These are phyloP conservation scores for Beroe ovata DNA, from an alignment of 37 sponge, comb jelly and placozoan species.

Conservation along the genomic window DNA sequence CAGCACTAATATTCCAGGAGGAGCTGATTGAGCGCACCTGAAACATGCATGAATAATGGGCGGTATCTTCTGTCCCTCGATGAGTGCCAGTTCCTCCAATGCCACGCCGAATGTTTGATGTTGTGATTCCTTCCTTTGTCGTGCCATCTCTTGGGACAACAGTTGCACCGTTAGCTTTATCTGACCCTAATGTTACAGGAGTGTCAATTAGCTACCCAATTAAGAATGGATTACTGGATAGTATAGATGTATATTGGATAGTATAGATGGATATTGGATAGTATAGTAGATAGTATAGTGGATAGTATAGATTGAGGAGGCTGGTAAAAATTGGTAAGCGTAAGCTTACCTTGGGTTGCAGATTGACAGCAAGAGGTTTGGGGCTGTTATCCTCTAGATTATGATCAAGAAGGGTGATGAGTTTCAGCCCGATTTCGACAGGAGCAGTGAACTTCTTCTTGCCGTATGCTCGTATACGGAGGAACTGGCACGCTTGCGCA, in stretches of 20 bases:
- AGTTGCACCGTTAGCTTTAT: slow-evolving; percentile 49
- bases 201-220: no score
- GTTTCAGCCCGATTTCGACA: slow-evolving; percentile 7
- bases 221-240: no score
- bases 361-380: slow-evolving; percentile 24
- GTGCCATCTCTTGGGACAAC: slow-evolving; percentile 15
- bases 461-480: slow-evolving; percentile 6
- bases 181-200: slow-evolving; percentile 18
- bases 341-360: slow-evolving; percentile 47
- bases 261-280: no score
- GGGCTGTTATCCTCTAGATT: slow-evolving; percentile 51
- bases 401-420: neutral
- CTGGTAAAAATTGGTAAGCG: no score
- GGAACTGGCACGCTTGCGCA: slow-evolving; percentile 50
- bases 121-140: slow-evolving; percentile 51
- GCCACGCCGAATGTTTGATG: slow-evolving; percentile 57
- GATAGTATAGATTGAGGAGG: no score
- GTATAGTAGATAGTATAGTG: no score
- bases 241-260: no score
- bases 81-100: slow-evolving; percentile 53
- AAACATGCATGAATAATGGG: slow-evolving; percentile 48
- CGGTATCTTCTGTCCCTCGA: slow-evolving; percentile 66
- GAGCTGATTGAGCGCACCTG: slow-evolving; percentile 40
- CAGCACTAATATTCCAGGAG: no score
- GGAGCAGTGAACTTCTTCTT: slow-evolving; percentile 34